A percentile compares a stretch with the other conserved stretches of the same genome.
These are phyloP conservation scores for Cyanoramphus novaezelandiae DNA, from an alignment of 2,113 vertebrate species.

Conservation along the genomic window DNA sequence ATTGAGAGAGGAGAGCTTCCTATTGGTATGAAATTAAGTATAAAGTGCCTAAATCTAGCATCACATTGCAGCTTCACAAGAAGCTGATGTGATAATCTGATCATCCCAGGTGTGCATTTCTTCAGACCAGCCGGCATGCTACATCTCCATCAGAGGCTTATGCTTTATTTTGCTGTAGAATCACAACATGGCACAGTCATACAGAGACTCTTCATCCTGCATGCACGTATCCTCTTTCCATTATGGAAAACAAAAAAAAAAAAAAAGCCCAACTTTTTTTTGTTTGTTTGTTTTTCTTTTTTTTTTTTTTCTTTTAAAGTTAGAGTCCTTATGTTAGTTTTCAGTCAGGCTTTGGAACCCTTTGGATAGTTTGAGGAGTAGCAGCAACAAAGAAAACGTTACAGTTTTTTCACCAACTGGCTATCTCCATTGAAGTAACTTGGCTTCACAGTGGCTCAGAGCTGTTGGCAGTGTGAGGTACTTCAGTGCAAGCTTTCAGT, in stretches of 20 bases:
- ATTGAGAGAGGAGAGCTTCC: neutral
- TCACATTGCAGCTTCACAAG: neutral
- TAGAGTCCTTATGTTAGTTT: neutral
- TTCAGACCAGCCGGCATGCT: no score
- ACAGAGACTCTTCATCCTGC: neutral
- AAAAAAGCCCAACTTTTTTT: no score
- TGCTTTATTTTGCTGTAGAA: neutral
- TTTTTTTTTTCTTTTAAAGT: neutral
- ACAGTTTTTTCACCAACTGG: neutral
- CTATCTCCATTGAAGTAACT: neutral
- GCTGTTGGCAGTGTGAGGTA: neutral
- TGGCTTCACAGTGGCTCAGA: neutral
- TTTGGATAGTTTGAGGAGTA: neutral
- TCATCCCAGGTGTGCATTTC: neutral
- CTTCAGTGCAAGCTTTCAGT: neutral
- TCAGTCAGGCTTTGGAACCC: neutral
- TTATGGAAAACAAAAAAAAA: neutral
- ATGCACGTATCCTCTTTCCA: neutral
- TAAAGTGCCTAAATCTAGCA: neutral
- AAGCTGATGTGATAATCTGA: neutral
- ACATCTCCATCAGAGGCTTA: neutral
- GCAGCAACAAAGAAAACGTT: neutral
- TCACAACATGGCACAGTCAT: neutral
- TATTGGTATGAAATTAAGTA: neutral
- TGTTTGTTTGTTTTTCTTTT: accelerated